Evolutionary conservation across 2,888 invertebrate species (phyloP), one percentile per base, ranked within the genome.

Genomic region (Macrophya alboannulata): DNA sequence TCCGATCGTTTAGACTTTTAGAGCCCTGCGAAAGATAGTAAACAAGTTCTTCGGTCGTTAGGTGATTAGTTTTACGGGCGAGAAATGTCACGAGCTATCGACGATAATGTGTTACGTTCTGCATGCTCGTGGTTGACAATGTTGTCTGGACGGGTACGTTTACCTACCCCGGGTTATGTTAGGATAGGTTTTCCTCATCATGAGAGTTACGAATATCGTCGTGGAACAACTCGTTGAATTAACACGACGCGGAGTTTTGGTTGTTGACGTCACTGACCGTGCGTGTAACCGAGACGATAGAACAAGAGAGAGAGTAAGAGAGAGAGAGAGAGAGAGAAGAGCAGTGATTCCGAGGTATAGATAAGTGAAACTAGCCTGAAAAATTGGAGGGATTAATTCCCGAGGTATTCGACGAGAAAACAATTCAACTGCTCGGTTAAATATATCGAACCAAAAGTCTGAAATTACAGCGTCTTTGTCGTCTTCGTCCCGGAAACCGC

Each of bases 221-320:
- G 43, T 6, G 10, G 71, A 40, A 10, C 45, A 74, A 25, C 43
- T n/a, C 21, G 45, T 74, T 45, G 74, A 74, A 25, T 12, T 74
- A 74, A 74, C 45, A 74, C 21, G 45, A 74, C 74, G 74, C 25
- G 25, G 25, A 74, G 21, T 74, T 74, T 74, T 21, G 45, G 40
- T 37, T 45, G 79, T 65, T 74, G 85, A 74, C 85, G 85, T 82
- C 82, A 83, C 85, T 65, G 76, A 85, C 82, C 86, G 86, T 68
- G 85, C 62, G 81, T 82, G 51, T 48, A 59, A 45, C 65, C 81
- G 48, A 62, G 71, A 15, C 84, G 55, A 45, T 62, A 84, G 31
- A 87, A 86, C 85, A 45, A 62, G 82, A 85, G 83, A 83, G 68
- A 82, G 85, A 82, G 85, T n/a, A n/a, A 82, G 86, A 31, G 31